Percentiles rank a stretch among this genome's conserved stretches.
Evolutionary conservation across 2,888 invertebrate genomes (phyloP).

Genomic region (Drosophila lacicola): DNA sequence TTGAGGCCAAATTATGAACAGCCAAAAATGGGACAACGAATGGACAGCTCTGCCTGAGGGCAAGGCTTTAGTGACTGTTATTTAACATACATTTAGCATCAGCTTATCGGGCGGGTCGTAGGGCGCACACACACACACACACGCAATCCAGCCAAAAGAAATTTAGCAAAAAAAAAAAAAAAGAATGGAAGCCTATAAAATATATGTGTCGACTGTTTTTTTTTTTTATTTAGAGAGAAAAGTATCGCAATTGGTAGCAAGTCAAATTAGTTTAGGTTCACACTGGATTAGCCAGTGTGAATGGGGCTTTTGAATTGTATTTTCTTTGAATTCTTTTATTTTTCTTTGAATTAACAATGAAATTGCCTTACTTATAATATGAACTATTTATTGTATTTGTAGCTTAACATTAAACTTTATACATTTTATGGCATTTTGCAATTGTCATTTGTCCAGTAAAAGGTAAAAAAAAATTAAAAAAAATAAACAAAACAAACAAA

Average conservation of each 20-base stretch:
- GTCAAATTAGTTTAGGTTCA: slow-evolving; percentile 49
- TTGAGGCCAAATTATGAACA: slow-evolving; percentile 35
- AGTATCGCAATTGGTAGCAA: slow-evolving; percentile 44
- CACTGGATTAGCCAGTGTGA: slow-evolving; percentile 28
- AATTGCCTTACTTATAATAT: slow-evolving; percentile 68
- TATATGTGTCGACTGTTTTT: slow-evolving; percentile 51
- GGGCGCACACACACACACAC: slow-evolving; percentile 21
- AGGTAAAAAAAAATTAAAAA: slow-evolving; percentile 6
- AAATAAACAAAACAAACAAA: neutral
- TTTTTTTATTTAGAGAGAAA: slow-evolving; percentile 7
- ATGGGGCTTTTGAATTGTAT: slow-evolving; percentile 40
- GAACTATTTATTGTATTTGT: slow-evolving; percentile 71
- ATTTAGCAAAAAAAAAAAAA: slow-evolving; percentile 4
- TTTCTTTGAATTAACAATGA: slow-evolving; percentile 56
- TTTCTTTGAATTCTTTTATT: slow-evolving; percentile 1
- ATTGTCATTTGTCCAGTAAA: slow-evolving; percentile 56
- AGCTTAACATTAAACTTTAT: slow-evolving; percentile 54
- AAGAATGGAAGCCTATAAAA: slow-evolving; percentile 40
- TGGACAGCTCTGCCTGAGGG: slow-evolving; percentile 16
- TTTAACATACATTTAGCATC: slow-evolving; percentile 8
- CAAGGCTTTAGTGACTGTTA: slow-evolving; percentile 22
- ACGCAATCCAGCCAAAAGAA: slow-evolving; percentile 42
- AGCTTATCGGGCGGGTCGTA: slow-evolving; percentile 18
- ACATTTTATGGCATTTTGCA: slow-evolving; percentile 59
- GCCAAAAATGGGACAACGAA: slow-evolving; percentile 67